A percentile compares a stretch with the other conserved stretches of the same genome.
phyloP scores from a whole-genome alignment of 2,797 vertebrate genomes.

The Sebastes alutus region DNA sequence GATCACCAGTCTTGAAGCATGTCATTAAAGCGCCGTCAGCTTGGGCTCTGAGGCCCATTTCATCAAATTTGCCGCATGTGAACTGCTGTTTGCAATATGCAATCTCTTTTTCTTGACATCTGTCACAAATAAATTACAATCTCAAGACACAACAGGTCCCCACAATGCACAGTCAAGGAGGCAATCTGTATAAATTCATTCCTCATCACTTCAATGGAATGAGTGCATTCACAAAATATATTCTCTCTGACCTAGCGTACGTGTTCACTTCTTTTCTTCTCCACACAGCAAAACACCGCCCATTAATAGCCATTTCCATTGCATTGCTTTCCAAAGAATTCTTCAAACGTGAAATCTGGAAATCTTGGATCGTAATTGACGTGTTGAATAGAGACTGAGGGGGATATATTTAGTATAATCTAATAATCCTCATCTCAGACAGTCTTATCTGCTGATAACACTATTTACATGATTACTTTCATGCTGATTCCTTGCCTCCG shows the following conservation, averaged over 20 bases:
- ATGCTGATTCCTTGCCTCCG: constrained; percentile 39
- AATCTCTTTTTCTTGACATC: not conserved
- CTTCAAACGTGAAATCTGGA: constrained; percentile 5
- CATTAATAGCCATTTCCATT: not conserved
- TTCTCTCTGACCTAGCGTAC: not conserved
- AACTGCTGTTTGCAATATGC: constrained; percentile 1
- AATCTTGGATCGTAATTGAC: constrained; percentile 38
- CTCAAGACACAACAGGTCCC: not conserved
- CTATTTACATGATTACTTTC: constrained; percentile 55
- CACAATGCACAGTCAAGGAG: not conserved
- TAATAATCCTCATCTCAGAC: constrained; percentile 55
- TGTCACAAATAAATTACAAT: constrained; percentile 25
- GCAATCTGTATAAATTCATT: not conserved
- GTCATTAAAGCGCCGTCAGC: not conserved
- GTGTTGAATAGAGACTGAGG: constrained; percentile 21
- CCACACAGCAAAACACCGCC: not conserved
- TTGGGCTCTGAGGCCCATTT: not conserved
- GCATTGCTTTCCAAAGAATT: not conserved
- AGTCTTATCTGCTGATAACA: constrained; percentile 47
- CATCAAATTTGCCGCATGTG: not conserved
- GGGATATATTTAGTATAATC: constrained; percentile 44
- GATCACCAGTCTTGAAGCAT: constrained; percentile 1
- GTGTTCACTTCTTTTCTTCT: no score
- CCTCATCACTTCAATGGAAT: not conserved
- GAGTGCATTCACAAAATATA: not conserved